Percentiles rank a stretch among this genome's conserved stretches.
phyloP scores from a whole-genome alignment of 2,888 invertebrate species.

The Hydrotaea cyrtoneurina region DNA sequence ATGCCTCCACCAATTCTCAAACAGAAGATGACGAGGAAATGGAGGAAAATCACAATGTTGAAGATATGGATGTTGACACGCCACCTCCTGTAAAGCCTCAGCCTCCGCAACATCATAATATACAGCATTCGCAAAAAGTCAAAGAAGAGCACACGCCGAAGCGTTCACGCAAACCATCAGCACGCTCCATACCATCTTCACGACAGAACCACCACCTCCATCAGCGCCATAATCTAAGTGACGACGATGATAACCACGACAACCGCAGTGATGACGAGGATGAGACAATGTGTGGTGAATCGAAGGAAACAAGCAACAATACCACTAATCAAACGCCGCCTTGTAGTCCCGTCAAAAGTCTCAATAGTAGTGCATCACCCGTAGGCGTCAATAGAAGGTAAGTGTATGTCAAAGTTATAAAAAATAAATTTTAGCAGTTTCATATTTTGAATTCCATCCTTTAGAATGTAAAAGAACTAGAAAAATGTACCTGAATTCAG shows the following conservation, averaged over 20 bases:
- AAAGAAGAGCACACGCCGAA: slow-evolving; percentile 67
- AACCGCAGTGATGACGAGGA: slow-evolving; percentile 74
- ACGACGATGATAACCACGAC: slow-evolving; percentile 69
- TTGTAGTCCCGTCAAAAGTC: slow-evolving; percentile 80
- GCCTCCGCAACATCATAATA: slow-evolving; percentile 37
- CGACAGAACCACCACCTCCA: slow-evolving; percentile 40
- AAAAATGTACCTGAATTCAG: too few relatives aligned
- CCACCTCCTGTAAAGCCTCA: slow-evolving; percentile 52
- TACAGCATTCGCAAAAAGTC: slow-evolving; percentile 70
- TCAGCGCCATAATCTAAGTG: slow-evolving; percentile 55
- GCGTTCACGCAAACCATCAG: slow-evolving; percentile 63
- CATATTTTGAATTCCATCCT: too few relatives aligned
- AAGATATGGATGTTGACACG: slow-evolving; percentile 65
- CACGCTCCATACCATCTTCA: slow-evolving; percentile 47
- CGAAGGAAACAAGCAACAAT: slow-evolving; percentile 71
- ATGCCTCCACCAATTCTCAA: slow-evolving; percentile 72
- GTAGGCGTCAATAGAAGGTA: slow-evolving; percentile 81
- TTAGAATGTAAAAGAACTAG: too few relatives aligned
- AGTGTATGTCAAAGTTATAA: slow-evolving; percentile 40
- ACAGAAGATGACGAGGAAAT: slow-evolving; percentile 76
- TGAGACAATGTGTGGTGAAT: slow-evolving; percentile 72
- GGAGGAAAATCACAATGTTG: slow-evolving; percentile 65
- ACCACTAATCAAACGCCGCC: slow-evolving; percentile 79
- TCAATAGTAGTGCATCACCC: slow-evolving; percentile 80
- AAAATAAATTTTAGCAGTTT: too few relatives aligned